Percentiles rank a stretch among this genome's conserved stretches.
phyloP scores from a whole-genome alignment of 92 coral and sea anemone genomes.

The Blastomussa wellsi region DNA sequence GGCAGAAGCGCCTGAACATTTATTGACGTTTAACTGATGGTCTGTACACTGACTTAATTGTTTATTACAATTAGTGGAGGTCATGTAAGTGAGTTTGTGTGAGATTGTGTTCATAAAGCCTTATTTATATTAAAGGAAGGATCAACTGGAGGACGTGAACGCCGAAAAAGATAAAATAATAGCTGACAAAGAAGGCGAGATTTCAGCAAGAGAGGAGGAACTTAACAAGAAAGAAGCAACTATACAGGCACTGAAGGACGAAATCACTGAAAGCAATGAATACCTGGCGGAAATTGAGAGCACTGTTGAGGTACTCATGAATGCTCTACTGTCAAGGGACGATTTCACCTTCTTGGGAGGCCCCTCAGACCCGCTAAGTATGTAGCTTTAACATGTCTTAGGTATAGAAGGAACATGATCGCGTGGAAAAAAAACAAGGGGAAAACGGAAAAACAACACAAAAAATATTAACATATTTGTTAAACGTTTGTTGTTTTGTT shows the following conservation, averaged over 20 bases:
- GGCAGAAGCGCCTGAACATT: neutral
- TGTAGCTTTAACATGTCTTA: neutral
- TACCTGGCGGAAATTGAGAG: constrained; percentile 85
- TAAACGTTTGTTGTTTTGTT: neutral
- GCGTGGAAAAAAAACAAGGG: neutral
- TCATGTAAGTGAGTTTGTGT: neutral
- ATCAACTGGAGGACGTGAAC: constrained; percentile 60
- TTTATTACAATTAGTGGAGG: neutral
- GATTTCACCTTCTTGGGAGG: neutral
- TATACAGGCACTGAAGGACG: constrained; percentile 80
- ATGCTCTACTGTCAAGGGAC: neutral
- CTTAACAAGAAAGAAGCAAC: constrained; percentile 80
- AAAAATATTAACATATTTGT: neutral
- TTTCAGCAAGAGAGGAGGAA: constrained; percentile 72
- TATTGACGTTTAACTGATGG: neutral
- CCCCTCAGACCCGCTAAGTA: no score
- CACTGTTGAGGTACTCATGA: constrained; percentile 38
- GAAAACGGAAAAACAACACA: neutral
- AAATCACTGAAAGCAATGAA: constrained; percentile 87
- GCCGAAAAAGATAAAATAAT: constrained; percentile 84
- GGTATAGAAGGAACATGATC: neutral
- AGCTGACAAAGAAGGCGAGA: constrained; percentile 78
- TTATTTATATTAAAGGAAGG: constrained; percentile 57
- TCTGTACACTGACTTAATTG: neutral
- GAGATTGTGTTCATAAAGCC: neutral